These are phyloP conservation scores for Nesogale talazaci DNA, from an alignment of 2,113 vertebrate species.

Conservation along the genomic window DNA sequence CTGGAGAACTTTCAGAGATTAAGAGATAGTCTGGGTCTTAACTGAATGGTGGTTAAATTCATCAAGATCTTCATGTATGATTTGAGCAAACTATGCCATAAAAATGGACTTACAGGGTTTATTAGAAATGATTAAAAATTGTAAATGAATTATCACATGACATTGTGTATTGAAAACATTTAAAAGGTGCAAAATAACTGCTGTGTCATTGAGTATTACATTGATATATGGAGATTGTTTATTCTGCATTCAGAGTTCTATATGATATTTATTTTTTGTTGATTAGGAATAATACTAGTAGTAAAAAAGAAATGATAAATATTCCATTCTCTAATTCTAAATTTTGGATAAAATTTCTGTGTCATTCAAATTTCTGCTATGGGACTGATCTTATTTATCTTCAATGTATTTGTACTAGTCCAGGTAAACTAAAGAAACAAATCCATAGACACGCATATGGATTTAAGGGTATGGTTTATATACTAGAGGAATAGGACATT, in stretches of 20 bases:
- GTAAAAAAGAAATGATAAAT: neutral
- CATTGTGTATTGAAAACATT: too few relatives aligned
- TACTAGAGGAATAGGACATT: too few relatives aligned
- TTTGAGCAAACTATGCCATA: neutral
- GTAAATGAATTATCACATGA: neutral
- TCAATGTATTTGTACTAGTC: too few relatives aligned
- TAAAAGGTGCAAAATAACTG: too few relatives aligned
- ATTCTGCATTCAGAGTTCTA: neutral
- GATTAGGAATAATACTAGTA: neutral
- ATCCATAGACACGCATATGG: too few relatives aligned
- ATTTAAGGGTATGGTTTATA: too few relatives aligned
- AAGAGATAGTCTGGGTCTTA: neutral
- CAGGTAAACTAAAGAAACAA: too few relatives aligned
- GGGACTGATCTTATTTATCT: neutral
- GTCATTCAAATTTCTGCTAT: neutral
- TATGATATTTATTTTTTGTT: neutral
- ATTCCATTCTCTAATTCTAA: neutral
- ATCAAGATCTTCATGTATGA: neutral
- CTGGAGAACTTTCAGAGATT: neutral
- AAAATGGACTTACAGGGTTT: neutral
- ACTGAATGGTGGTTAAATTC: neutral
- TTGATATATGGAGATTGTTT: neutral
- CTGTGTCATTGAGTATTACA: too few relatives aligned
- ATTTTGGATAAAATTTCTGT: neutral
- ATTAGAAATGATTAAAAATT: neutral